phyloP scores from a whole-genome alignment of 2,113 vertebrate species.

The Synchiropus splendidus region DNA sequence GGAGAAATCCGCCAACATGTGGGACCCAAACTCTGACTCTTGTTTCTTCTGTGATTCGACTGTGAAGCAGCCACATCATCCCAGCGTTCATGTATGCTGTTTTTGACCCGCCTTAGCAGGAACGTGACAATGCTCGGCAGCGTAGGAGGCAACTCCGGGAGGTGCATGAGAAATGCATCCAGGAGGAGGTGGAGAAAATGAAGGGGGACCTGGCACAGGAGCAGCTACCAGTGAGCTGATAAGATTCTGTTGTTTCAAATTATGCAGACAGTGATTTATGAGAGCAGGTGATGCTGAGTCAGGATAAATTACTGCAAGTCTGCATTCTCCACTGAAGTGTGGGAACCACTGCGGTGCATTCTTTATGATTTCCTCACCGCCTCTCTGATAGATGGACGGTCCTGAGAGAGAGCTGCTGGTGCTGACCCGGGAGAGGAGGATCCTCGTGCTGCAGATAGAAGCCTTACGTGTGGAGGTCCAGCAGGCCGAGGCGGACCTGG shows the following conservation, averaged over 20 bases:
- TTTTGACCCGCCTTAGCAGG: constrained; percentile 23
- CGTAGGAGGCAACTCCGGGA: constrained; percentile 63
- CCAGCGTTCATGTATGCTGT: neutral
- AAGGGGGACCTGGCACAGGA: constrained; percentile 45
- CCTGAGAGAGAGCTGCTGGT: constrained; percentile 43
- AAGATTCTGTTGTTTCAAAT: constrained; percentile 39
- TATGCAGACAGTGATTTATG: constrained; percentile 35
- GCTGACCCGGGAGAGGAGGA: constrained; percentile 56
- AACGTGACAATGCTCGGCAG: constrained; percentile 61
- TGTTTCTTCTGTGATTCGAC: constrained; percentile 7
- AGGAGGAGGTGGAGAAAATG: constrained; percentile 63
- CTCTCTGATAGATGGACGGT: constrained; percentile 36
- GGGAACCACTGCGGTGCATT: constrained; percentile 14
- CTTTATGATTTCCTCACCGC: constrained; percentile 9
- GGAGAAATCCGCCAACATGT: constrained; percentile 35
- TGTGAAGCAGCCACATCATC: too few species aligned
- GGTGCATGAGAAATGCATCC: constrained; percentile 65
- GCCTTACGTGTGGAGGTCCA: constrained; percentile 63
- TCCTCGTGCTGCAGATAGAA: constrained; percentile 69
- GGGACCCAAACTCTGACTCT: constrained; percentile 1
- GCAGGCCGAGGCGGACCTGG: constrained; percentile 61
- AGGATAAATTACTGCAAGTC: constrained; percentile 30
- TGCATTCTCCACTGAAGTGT: constrained; percentile 14
- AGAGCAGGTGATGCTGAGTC: constrained; percentile 38
- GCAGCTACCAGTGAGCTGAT: constrained; percentile 52